Percentiles rank a stretch among this genome's conserved stretches.
Evolutionary conservation across 2,888 invertebrate genomes (phyloP).

Genomic region (Brassicogethes aeneus): DNA sequence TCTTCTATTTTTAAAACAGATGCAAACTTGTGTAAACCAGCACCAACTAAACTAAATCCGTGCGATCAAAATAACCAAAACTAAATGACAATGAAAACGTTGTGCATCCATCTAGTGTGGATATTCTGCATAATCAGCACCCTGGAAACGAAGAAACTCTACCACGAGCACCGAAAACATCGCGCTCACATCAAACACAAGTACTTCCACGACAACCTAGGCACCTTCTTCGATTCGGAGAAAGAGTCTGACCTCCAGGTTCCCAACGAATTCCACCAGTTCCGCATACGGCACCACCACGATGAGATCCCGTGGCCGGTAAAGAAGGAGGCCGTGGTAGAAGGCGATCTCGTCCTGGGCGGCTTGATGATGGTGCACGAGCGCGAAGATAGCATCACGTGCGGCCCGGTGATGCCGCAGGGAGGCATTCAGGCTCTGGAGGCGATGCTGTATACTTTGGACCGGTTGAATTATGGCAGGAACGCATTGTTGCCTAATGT

Average conservation of each 20-base stretch:
- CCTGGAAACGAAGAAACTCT: conserved; percentile 8
- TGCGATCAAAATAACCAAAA: no score
- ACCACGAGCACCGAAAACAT: conserved; percentile 10
- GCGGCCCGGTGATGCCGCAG: conserved; percentile 91
- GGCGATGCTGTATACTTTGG: conserved; percentile 85
- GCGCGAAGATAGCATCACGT: conserved; percentile 76
- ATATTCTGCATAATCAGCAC: conserved; percentile 13
- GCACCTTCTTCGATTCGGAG: conserved; percentile 10
- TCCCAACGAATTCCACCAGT: conserved; percentile 14
- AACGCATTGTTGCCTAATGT: conserved; percentile 67
- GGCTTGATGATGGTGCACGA: conserved; percentile 95
- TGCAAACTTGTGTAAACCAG: no score
- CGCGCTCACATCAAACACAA: conserved; percentile 14
- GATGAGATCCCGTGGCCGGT: conserved; percentile 59
- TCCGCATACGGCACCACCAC: conserved; percentile 20
- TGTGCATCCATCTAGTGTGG: conserved; percentile 11
- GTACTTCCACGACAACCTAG: conserved; percentile 11
- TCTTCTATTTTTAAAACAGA: no score
- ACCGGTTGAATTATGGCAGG: conserved; percentile 60
- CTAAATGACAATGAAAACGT: conserved; percentile 14
- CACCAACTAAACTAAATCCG: no score
- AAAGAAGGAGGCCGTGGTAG: conserved; percentile 77
- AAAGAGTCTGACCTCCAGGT: conserved; percentile 12
- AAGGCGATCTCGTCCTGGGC: conserved; percentile 81
- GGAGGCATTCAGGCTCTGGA: conserved; percentile 84